Conservation (phyloP, 2,797 vertebrate species). For the Florisuga fusca region DNA sequence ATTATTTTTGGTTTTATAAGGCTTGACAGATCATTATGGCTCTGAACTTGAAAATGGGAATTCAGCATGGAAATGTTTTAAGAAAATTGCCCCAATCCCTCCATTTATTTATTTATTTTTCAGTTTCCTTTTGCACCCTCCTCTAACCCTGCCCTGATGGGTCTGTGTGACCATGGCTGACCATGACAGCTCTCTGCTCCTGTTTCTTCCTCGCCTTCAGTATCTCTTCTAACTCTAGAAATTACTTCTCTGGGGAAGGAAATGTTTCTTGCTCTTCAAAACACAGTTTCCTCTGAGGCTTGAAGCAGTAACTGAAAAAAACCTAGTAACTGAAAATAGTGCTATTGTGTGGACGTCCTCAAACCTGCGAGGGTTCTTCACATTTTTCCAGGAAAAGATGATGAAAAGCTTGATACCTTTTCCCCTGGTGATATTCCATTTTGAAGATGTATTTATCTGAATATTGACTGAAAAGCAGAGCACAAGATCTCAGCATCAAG, state of each 20-base stretch:
- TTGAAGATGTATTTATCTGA: slow-evolving; percentile 43
- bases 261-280: not conserved
- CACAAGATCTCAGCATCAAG: not conserved
- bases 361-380: not conserved
- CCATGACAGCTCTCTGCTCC: not conserved
- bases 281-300: not conserved
- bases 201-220: not conserved
- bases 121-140: not conserved
- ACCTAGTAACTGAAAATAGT: not conserved
- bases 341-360: not conserved
- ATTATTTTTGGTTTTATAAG: not conserved
- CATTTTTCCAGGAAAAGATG: not conserved
- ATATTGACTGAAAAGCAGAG: slow-evolving; percentile 32
- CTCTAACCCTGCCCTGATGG: not conserved
- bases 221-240: not conserved
- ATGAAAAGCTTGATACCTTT: slow-evolving; percentile 28
- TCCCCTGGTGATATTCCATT: not conserved
- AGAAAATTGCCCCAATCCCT: not conserved
- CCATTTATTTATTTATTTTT: not conserved
- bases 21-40: not conserved
- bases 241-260: not conserved
- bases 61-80: not conserved
- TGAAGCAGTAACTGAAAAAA: not conserved
- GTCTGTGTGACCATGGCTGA: not conserved
- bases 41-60: not conserved